Evolutionary conservation across 2,888 invertebrate genomes (phyloP).

Genomic region (Crepidodera aurea): DNA sequence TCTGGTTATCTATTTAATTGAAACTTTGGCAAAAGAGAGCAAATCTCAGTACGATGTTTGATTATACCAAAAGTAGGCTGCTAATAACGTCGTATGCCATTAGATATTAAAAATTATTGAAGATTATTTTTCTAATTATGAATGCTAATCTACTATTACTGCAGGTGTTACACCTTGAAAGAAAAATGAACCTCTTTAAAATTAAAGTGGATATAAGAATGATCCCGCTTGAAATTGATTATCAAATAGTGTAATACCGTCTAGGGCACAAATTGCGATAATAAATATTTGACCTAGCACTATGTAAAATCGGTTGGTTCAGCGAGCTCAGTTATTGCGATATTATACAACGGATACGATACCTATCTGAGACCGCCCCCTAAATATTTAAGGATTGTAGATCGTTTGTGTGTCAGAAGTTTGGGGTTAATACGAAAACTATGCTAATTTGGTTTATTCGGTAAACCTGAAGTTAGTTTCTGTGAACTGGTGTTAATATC

Average conservation of each 20-base stretch:
- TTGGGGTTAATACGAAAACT: conserved; percentile 37
- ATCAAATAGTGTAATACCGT: conserved; percentile 2
- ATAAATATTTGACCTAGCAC: conserved; percentile 28
- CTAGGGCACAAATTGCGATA: conserved; percentile 11
- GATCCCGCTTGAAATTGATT: not conserved
- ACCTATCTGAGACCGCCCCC: conserved; percentile 31
- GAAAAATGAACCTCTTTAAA: no score
- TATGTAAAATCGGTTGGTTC: conserved; percentile 22
- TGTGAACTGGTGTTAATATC: conserved; percentile 31
- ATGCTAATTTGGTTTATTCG: conserved; percentile 32
- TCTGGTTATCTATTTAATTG: no score
- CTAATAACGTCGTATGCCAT: no score
- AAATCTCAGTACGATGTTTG: no score
- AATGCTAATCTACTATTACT: no score
- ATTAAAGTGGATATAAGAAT: not conserved
- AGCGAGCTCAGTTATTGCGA: conserved; percentile 30
- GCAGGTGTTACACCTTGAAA: no score
- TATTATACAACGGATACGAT: conserved; percentile 35
- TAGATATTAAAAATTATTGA: no score
- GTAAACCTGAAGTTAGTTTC: conserved; percentile 31
- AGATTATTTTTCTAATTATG: no score
- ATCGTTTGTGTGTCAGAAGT: conserved; percentile 36
- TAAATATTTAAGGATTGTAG: conserved; percentile 38
- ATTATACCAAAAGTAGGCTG: no score
- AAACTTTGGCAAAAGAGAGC: no score